Evolutionary conservation across 2,888 invertebrate genomes (phyloP).

Genomic region (Synanthedon myopaeformis): DNA sequence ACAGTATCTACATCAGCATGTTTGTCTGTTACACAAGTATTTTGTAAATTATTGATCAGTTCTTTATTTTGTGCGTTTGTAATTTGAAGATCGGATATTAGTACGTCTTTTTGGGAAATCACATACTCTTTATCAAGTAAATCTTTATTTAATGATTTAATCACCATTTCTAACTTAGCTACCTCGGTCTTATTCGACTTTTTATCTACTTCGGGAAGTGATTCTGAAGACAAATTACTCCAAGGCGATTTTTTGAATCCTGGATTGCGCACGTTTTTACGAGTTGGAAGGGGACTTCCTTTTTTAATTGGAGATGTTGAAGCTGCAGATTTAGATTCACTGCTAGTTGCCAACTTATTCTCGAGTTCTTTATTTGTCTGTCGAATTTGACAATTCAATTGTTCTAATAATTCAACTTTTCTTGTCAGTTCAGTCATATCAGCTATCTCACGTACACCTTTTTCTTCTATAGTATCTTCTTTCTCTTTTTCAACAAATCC

Average conservation of each 20-base stretch:
- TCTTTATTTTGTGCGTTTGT: slow-evolving; percentile 17
- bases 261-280: slow-evolving; percentile 51
- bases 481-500: slow-evolving; percentile 23
- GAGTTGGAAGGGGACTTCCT: slow-evolving; percentile 46
- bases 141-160: slow-evolving; percentile 61
- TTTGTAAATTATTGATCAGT: slow-evolving; percentile 19
- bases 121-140: slow-evolving; percentile 56
- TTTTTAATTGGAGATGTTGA: slow-evolving; percentile 38
- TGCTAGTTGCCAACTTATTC: slow-evolving; percentile 47
- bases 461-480: slow-evolving; percentile 67
- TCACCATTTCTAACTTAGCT: slow-evolving; percentile 41
- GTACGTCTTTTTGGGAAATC: slow-evolving; percentile 53
- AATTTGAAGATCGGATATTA: slow-evolving; percentile 42
- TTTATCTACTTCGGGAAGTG: slow-evolving; percentile 48
- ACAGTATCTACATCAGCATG: slow-evolving; percentile 15
- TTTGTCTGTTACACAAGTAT: slow-evolving; percentile 3
- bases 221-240: slow-evolving; percentile 51
- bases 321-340: slow-evolving; percentile 32
- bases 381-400: slow-evolving; percentile 64
- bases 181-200: slow-evolving; percentile 42
- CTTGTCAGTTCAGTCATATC: slow-evolving; percentile 54
- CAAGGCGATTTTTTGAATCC: slow-evolving; percentile 61
- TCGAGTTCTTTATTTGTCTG: slow-evolving; percentile 67
- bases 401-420: slow-evolving; percentile 64
- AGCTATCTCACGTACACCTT: slow-evolving; percentile 62